Base-by-base conservation (phyloP, 2,888 invertebrate species). In the Marasmarcha lunaedactyla region DNA sequence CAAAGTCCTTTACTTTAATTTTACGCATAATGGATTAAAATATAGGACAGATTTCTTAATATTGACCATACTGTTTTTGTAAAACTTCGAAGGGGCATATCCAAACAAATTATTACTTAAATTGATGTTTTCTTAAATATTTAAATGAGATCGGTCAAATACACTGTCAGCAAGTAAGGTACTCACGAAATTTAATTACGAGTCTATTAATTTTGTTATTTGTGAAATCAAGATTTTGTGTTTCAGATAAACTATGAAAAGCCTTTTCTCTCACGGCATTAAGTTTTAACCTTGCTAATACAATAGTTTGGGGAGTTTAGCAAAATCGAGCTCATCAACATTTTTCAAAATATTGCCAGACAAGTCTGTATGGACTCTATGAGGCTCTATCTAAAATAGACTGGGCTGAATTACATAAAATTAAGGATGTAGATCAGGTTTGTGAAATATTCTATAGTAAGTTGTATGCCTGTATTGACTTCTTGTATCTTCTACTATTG, bases 191-290 rank as follows among this genome's bases (percentile, higher is more conserved):
- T 95, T 89, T 14, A 96, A 74, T 41, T 59, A 93, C 89, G 44
- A 95, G 67, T 33, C 95, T 85, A 15, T 93, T 92, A 42, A 95
- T 77, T 53, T 86, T 87, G 64, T 95, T 95, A 47, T 87, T 71
- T 7, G 92, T 89, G 39, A 95, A 71, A 69, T 94, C 91, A 42
- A 95, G 66, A 20, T 88, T 63, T 71, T 93, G 94, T 46, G 95
- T 81, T 70, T 95, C 95, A 0, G 94, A 91, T 0, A 95, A 95
- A 66, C 95, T 95, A 59, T 94, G 92, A 72, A 95, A 95, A 10
- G 94, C 92, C 86, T 93, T 90, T 76, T 95, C 94, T 52, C 91
- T 92, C 38, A 96, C 86, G 42, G 89, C 86, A 59, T 93, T 93
- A 47, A 96, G 85, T 55, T 89, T 85, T 58, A 97, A 97, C 50